phyloP scores from a whole-genome alignment of 2,797 vertebrate species.

The Arvicola amphibius region DNA sequence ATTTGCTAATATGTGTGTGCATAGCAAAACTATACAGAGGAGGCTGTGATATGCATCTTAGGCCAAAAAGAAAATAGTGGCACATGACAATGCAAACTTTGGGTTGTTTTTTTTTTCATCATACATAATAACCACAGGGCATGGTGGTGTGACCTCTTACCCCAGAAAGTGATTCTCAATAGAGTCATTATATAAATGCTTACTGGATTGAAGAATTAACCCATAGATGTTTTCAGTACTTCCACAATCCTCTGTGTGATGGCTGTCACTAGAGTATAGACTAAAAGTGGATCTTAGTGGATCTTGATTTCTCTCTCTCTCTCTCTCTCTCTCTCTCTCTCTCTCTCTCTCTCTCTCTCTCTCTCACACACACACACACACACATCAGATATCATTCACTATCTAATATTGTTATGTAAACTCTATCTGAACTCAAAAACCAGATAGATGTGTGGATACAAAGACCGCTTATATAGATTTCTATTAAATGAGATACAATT shows the following conservation, averaged over 20 bases:
- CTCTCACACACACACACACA: background rate
- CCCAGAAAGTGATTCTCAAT: constrained; percentile 9
- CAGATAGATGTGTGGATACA: background rate
- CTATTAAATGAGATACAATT: constrained; percentile 48
- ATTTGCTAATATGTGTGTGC: background rate
- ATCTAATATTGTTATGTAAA: constrained; percentile 44
- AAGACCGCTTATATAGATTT: constrained; percentile 17
- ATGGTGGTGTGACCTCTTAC: background rate
- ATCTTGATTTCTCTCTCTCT: background rate
- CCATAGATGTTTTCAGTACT: background rate
- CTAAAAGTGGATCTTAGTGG: constrained; percentile 20
- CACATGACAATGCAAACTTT: background rate
- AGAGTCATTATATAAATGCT: background rate
- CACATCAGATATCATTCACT: background rate
- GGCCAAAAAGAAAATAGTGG: constrained; percentile 37
- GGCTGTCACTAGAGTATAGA: background rate
- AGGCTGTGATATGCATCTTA: background rate
- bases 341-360: background rate
- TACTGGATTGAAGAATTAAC: background rate
- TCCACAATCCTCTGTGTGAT: background rate
- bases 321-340: background rate
- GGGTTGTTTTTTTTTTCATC: background rate
- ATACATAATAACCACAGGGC: constrained; percentile 1
- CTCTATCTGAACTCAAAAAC: constrained; percentile 27
- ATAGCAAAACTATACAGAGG: background rate